These are phyloP conservation scores for Acrossocheilus wenchowensis DNA, from an alignment of 2,797 vertebrate species.

Conservation along the genomic window DNA sequence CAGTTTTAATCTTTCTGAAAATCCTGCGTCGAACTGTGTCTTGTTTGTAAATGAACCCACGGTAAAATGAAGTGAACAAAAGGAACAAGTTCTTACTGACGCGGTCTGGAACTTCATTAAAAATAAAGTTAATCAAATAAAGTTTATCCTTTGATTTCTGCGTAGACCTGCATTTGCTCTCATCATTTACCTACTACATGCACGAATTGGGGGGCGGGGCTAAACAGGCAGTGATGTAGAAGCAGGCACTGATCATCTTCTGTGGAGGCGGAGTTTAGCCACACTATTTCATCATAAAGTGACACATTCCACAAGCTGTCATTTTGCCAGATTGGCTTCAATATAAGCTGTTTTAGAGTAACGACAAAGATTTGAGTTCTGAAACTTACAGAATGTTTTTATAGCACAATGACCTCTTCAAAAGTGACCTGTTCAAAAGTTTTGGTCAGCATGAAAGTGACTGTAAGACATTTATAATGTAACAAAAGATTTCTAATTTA, in stretches of 20 bases:
- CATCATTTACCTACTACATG: not conserved
- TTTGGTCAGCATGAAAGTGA: not conserved
- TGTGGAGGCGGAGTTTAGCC: not conserved
- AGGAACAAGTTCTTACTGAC: too few relatives aligned
- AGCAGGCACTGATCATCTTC: not conserved
- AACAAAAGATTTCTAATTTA: not conserved
- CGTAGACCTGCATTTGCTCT: not conserved
- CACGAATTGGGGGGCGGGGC: not conserved
- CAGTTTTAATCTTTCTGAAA: too few relatives aligned
- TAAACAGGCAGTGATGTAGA: not conserved
- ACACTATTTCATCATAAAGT: not conserved
- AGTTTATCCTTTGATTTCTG: not conserved
- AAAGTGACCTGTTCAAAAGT: not conserved
- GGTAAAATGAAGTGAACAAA: too few relatives aligned
- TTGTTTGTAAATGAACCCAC: too few relatives aligned
- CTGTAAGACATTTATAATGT: not conserved
- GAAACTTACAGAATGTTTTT: not conserved
- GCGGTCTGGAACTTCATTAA: not conserved
- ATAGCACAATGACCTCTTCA: not conserved
- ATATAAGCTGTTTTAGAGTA: not conserved
- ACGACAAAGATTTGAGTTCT: not conserved
- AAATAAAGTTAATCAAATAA: not conserved
- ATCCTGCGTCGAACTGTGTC: too few relatives aligned
- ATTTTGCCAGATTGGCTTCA: not conserved
- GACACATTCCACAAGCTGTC: not conserved